Base-by-base conservation (phyloP, 2,888 invertebrate genomes). In the Drosophila infuscata region DNA sequence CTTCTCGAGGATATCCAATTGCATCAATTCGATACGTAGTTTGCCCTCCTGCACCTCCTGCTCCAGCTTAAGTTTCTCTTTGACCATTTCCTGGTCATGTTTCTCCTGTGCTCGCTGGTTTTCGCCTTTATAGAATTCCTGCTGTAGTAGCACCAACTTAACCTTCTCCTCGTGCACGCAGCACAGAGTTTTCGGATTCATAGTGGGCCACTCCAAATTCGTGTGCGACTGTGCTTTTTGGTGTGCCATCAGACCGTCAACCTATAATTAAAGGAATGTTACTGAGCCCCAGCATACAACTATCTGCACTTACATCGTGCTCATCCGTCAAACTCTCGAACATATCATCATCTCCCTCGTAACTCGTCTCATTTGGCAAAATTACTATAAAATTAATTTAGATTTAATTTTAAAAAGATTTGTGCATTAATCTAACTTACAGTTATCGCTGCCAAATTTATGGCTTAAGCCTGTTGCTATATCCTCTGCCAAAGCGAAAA, bases 91-190 rank as follows among this genome's bases (percentile, higher is more conserved):
- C 29, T 41, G 67, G 2, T 66, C 67, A 15, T 73, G 73, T 25
- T 74, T 66, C 20, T 66, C 74, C 41, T 67, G 73, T 1, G 73
- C 67, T 20, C 74, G 54, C 15, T 61, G 60, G 38, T 52, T 74
- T 38, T 73, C 66, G 30, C 59, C 46, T 8, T 60, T 56, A 33
- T 74, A 56, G 30, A 73, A 74, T 11, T 73, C 67, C 35, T 73
- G 74, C 38, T 73, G 74, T 0, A 72, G 54, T 4, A 54, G 49
- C 7, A 74, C 58, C 20, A 54, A 29, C 11, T 54, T 59, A 20
- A 70, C 59, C 35, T 59, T 70, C 38, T 69, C 70, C 29, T 70
- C 70, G 4, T 70, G 53, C 3, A 54, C 29, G 20, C 46, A 69
- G 17, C 52, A 69, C 32, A 52, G 52, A 2, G 59, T 70, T 20